A percentile compares a stretch with the other conserved stretches of the same genome.
These are phyloP conservation scores for Theocolax elegans DNA, from an alignment of 1,140 invertebrate genomes.

Conservation along the genomic window DNA sequence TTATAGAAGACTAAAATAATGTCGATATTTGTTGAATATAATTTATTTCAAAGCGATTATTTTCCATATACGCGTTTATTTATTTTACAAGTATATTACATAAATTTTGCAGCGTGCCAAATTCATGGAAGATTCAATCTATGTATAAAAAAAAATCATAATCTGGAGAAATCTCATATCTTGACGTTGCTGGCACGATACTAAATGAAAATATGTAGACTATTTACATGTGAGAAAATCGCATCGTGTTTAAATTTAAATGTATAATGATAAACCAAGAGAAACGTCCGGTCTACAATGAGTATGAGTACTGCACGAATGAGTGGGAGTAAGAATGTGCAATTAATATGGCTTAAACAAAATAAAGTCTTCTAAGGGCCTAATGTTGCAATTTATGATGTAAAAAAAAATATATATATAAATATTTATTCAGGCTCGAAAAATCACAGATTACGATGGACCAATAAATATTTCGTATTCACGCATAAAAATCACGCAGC, in stretches of 20 bases:
- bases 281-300: background rate
- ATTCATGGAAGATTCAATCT: too few species aligned
- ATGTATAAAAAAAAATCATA: too few species aligned
- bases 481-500: slow-evolving; percentile 9
- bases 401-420: too few species aligned
- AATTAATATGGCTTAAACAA: background rate
- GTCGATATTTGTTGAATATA: too few species aligned
- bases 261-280: slow-evolving; percentile 3
- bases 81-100: too few species aligned
- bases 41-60: too few species aligned
- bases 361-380: slow-evolving; percentile 3
- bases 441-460: slow-evolving; percentile 33
- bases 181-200: background rate
- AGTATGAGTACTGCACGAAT: background rate
- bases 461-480: slow-evolving; percentile 36
- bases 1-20: too few species aligned
- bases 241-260: background rate
- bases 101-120: too few species aligned
- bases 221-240: background rate
- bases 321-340: slow-evolving; percentile 13
- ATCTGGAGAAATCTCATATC: slow-evolving; percentile 6
- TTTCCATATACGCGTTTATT: too few species aligned
- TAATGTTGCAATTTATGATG: slow-evolving; percentile 17
- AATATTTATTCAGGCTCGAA: slow-evolving; percentile 4
- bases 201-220: slow-evolving; percentile 10